Evolutionary conservation across 2,113 vertebrate species (phyloP).

Genomic region (Paradoxurus hermaphroditus): DNA sequence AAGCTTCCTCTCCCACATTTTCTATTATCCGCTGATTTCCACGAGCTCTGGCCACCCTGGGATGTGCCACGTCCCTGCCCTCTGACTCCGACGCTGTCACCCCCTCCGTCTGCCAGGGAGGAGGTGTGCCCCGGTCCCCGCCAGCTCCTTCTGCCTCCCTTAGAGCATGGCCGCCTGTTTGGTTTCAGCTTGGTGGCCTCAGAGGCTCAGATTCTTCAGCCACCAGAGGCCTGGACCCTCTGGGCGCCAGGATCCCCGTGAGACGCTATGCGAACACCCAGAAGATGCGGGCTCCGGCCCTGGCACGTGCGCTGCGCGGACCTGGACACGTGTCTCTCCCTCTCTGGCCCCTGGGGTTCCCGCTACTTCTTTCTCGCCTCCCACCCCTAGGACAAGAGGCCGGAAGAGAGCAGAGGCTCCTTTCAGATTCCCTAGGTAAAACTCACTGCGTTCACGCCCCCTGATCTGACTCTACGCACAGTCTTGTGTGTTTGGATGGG

Average conservation of each 20-base stretch:
- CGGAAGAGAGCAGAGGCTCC: background rate
- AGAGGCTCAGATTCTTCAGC: background rate
- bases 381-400: background rate
- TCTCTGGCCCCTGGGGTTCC: background rate
- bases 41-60: background rate
- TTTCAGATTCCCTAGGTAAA: background rate
- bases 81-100: fast-evolving
- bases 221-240: fast-evolving
- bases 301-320: fast-evolving
- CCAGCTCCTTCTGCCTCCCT: background rate
- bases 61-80: background rate
- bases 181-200: background rate
- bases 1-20: background rate
- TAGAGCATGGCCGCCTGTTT: background rate
- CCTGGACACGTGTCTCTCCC: fast-evolving
- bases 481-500: background rate
- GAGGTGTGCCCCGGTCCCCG: fast-evolving
- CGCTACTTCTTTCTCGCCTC: background rate
- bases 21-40: background rate
- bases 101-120: fast-evolving
- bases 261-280: background rate
- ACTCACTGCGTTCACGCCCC: background rate
- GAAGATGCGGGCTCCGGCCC: fast-evolving
- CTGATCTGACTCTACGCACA: background rate
- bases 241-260: fast-evolving